phyloP scores from a whole-genome alignment of 1,140 invertebrate genomes.

The Drosophila serrata region DNA sequence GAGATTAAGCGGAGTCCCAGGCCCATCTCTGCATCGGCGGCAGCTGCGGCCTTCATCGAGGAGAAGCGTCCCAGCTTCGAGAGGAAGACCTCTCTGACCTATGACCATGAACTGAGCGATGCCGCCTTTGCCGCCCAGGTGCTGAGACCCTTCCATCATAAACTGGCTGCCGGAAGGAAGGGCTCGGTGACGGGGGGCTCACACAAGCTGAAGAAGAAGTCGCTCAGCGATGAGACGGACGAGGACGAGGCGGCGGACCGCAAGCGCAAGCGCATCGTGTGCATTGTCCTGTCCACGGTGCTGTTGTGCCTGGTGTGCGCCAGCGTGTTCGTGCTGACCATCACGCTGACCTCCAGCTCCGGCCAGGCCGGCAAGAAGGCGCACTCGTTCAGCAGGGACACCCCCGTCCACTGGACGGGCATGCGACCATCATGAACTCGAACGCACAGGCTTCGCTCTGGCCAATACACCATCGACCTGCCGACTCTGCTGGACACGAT shows the following conservation, averaged over 20 bases:
- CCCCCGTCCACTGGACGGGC: constrained; percentile 84
- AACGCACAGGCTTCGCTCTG: constrained; percentile 35
- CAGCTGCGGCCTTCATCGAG: constrained; percentile 74
- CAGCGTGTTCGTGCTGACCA: constrained; percentile 89
- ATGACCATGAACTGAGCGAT: constrained; percentile 73
- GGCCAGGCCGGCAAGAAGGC: constrained; percentile 88
- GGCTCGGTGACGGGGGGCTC: constrained; percentile 68
- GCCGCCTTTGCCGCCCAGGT: constrained; percentile 81
- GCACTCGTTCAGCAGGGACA: constrained; percentile 88
- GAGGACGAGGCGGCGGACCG: constrained; percentile 86
- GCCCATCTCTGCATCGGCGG: constrained; percentile 65
- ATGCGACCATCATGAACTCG: constrained; percentile 79
- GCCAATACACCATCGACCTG: constrained; percentile 2
- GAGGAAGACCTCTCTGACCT: constrained; percentile 76
- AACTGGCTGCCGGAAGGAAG: constrained; percentile 74
- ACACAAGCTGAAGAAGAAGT: constrained; percentile 80
- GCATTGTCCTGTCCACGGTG: constrained; percentile 88
- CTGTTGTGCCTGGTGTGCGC: constrained; percentile 89
- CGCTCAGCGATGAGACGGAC: constrained; percentile 81
- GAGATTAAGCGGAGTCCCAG: constrained; percentile 83
- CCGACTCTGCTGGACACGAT: constrained; percentile 35
- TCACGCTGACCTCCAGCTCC: constrained; percentile 89
- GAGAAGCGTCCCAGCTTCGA: constrained; percentile 84
- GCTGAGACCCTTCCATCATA: constrained; percentile 80
- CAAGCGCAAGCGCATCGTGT: constrained; percentile 88